A percentile compares a stretch with the other conserved stretches of the same genome.
phyloP scores from a whole-genome alignment of 2,797 vertebrate species.

The Gorsachius magnificus region DNA sequence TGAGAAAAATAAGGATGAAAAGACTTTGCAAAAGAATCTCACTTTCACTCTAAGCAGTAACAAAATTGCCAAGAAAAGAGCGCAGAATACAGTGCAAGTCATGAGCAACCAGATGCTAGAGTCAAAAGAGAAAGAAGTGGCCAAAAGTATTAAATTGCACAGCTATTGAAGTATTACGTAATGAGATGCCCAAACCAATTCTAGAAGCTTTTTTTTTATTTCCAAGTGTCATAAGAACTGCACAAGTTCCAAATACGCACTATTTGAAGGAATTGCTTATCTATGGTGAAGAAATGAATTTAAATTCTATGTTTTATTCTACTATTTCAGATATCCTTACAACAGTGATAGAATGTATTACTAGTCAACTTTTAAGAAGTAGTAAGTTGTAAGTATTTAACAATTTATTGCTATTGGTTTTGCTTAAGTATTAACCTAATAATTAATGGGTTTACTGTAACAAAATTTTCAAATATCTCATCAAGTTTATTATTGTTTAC shows the following conservation, averaged over 20 bases:
- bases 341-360: neutral
- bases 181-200: neutral
- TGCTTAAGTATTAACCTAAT: neutral
- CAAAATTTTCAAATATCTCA: neutral
- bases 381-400: neutral
- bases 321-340: neutral
- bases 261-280: neutral
- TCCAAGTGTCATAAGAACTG: neutral
- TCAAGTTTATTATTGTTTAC: neutral
- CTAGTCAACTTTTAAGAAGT: neutral
- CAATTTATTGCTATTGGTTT: neutral
- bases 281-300: neutral
- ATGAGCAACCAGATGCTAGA: neutral
- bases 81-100: neutral
- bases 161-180: neutral
- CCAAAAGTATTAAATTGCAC: neutral
- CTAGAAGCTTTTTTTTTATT: neutral
- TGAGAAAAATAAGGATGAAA: neutral
- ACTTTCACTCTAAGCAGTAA: neutral
- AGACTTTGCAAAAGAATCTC: neutral
- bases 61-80: neutral
- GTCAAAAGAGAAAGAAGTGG: neutral
- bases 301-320: neutral
- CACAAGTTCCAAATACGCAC: neutral
- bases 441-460: neutral